These are phyloP conservation scores for Pteruthius melanotis DNA, from an alignment of 2,113 vertebrate species.

Conservation along the genomic window DNA sequence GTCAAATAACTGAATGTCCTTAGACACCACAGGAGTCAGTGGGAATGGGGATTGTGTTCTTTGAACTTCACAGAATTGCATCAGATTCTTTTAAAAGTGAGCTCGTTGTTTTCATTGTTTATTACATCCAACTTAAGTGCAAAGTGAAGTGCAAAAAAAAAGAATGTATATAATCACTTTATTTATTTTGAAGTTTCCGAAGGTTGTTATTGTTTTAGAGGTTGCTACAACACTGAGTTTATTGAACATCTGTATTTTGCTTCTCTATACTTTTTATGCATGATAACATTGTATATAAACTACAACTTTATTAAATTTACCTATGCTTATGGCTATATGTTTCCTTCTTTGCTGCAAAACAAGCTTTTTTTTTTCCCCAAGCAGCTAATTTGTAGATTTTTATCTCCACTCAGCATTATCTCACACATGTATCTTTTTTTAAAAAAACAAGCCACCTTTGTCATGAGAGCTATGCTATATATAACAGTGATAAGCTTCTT, in stretches of 20 bases:
- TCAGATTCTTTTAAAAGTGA: neutral
- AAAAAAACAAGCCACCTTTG: neutral
- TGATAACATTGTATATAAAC: neutral
- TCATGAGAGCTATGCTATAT: neutral
- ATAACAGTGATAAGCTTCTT: neutral
- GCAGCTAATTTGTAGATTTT: neutral
- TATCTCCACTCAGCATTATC: neutral
- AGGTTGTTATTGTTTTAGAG: neutral
- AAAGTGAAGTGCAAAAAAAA: neutral
- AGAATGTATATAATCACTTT: neutral
- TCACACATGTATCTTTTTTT: neutral
- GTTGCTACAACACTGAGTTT: neutral
- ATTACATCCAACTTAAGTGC: neutral
- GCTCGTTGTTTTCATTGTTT: neutral
- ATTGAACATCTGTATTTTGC: neutral
- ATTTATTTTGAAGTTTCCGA: neutral
- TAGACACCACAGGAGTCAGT: neutral
- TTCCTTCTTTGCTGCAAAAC: neutral
- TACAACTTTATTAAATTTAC: neutral
- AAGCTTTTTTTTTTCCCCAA: neutral
- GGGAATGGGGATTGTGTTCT: neutral
- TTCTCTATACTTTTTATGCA: neutral
- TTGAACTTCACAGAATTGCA: neutral
- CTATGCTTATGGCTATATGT: neutral
- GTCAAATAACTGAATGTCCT: neutral